These are phyloP conservation scores for Pachycephus smyrnensis DNA, from an alignment of 2,888 invertebrate species.

Conservation along the genomic window DNA sequence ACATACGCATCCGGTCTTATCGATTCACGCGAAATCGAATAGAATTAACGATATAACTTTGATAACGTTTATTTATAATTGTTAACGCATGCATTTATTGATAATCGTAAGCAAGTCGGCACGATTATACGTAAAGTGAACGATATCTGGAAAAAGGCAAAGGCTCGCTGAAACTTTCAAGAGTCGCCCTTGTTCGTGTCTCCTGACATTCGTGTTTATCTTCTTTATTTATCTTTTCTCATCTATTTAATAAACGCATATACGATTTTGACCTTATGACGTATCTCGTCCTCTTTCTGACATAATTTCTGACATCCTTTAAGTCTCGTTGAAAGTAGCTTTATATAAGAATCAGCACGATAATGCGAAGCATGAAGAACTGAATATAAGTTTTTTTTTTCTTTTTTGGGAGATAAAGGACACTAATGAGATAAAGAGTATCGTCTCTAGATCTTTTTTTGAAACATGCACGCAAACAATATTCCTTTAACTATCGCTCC, in stretches of 20 bases:
- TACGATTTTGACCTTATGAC: not conserved
- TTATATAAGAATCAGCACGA: not conserved
- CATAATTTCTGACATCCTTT: not conserved
- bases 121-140: not conserved
- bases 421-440: conserved; percentile 36
- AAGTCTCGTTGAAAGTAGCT: not conserved
- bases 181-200: not conserved
- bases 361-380: not conserved
- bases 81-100: not conserved
- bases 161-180: not conserved
- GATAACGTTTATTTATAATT: not conserved
- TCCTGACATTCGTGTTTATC: not conserved
- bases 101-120: not conserved
- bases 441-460: not conserved
- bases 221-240: not conserved
- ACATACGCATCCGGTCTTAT: not conserved
- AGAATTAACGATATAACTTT: not conserved
- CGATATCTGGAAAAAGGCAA: not conserved
- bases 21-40: not conserved
- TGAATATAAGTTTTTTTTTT: not conserved
- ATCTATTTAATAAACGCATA: not conserved
- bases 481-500: not conserved
- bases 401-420: conserved; percentile 35
- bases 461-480: conserved; percentile 1
- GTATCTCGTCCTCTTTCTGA: not conserved